Conservation (phyloP, 2,113 vertebrate genomes). For the Oncorhynchus tshawytscha region DNA sequence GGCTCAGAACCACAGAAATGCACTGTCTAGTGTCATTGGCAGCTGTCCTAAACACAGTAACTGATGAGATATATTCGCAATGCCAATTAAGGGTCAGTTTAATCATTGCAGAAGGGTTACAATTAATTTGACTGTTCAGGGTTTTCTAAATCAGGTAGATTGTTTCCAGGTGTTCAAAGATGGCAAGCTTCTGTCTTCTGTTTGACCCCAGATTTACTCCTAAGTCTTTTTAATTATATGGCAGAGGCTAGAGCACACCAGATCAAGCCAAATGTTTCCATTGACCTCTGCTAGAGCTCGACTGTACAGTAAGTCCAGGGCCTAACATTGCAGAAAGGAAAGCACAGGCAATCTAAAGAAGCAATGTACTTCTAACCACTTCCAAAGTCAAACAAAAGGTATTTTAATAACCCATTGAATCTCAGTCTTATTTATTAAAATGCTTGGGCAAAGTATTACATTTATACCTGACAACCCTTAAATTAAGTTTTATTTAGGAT, state of each 20-base stretch:
- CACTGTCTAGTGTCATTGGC: slow-evolving; percentile 1
- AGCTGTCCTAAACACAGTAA: slow-evolving; percentile 11
- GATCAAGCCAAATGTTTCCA: slow-evolving; percentile 38
- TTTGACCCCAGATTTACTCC: slow-evolving; percentile 49
- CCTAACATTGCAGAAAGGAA: slow-evolving; percentile 23
- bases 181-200: slow-evolving; percentile 15
- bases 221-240: slow-evolving; percentile 22
- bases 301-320: slow-evolving; percentile 39
- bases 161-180: slow-evolving; percentile 14
- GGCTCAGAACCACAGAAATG: slow-evolving; percentile 9
- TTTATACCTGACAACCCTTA: not conserved
- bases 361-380: slow-evolving; percentile 18
- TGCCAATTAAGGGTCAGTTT: slow-evolving; percentile 29
- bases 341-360: slow-evolving; percentile 15
- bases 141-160: slow-evolving; percentile 19
- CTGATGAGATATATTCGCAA: slow-evolving; percentile 36
- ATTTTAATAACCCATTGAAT: too few relatives aligned
- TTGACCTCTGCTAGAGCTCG: slow-evolving; percentile 37
- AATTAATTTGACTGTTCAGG: not conserved
- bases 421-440: not conserved
- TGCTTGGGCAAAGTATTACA: not conserved
- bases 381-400: slow-evolving; percentile 49
- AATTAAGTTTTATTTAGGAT: not conserved
- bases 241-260: slow-evolving; percentile 38
- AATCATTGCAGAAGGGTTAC: slow-evolving; percentile 19